Conservation (phyloP, 2,888 invertebrate species). For the Epiblema foenella region DNA sequence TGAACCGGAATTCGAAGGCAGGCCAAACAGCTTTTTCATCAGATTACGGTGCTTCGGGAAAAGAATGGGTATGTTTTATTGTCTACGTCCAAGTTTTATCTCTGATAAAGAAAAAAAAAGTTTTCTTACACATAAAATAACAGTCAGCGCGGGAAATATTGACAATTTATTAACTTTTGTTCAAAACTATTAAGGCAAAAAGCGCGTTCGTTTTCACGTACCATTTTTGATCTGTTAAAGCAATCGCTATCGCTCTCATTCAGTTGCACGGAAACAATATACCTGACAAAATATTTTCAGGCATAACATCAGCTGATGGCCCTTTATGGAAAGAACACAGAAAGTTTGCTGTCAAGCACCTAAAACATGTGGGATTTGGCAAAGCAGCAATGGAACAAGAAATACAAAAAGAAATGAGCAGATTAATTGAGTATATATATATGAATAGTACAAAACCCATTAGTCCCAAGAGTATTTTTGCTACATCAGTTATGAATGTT, state of each 20-base stretch:
- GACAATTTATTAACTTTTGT: too few relatives aligned
- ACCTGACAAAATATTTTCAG: slow-evolving; percentile 69
- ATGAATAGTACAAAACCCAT: slow-evolving; percentile 67
- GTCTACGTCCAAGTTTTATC: neutral
- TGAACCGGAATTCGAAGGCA: slow-evolving; percentile 87
- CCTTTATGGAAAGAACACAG: slow-evolving; percentile 87
- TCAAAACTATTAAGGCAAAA: too few relatives aligned
- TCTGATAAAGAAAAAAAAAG: neutral
- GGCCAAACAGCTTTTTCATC: slow-evolving; percentile 89
- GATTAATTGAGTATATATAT: slow-evolving; percentile 77
- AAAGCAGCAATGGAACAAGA: slow-evolving; percentile 85
- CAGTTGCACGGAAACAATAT: too few relatives aligned
- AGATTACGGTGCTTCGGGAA: slow-evolving; percentile 87
- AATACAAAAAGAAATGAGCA: slow-evolving; percentile 83
- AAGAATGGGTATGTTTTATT: slow-evolving; percentile 83
- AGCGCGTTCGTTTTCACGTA: too few relatives aligned
- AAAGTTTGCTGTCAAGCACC: slow-evolving; percentile 87
- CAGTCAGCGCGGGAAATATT: too few relatives aligned
- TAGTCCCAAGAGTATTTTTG: slow-evolving; percentile 81
- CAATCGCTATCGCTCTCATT: too few relatives aligned
- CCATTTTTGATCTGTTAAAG: too few relatives aligned
- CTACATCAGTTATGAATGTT: slow-evolving; percentile 87
- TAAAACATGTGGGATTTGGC: slow-evolving; percentile 87
- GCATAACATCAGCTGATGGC: slow-evolving; percentile 89
- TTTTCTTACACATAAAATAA: too few relatives aligned